Base-by-base conservation (phyloP, 2,797 vertebrate species). In the Acanthornis magna region DNA sequence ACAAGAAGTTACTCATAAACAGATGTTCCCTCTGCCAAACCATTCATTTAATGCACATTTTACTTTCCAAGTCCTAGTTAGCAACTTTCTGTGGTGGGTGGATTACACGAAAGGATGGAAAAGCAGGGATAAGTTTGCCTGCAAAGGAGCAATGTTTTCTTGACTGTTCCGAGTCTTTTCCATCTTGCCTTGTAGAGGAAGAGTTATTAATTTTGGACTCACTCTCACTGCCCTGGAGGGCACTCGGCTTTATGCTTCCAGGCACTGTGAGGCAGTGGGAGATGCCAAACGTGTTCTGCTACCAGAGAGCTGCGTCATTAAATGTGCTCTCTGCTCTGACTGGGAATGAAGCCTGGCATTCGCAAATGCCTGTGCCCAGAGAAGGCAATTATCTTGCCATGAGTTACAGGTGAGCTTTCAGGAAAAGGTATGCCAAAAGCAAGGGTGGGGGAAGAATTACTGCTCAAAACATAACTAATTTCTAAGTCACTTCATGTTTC, bases 1-100 rank as follows among this genome's bases (percentile, higher is more conserved):
- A 95, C 91, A 94, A 89, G 88, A 91, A 65, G 68, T 93, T 96
- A 87, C 80, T 86, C 90, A 88, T 63, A 91, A 96, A 85, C 95
- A 96, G 95, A 92, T 95, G 88, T 92, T 95, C 45, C 40, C 40
- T 74, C 54, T 86, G 82, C 86, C 91, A 85, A 93, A 76, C 71
- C 79, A 92, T 86, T 95, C 83, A 70, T 92, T 91, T 74, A 94
- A 81, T 79, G 68, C 82, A 89, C 88, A 54, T 95, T 88, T 93
- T 86, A 75, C 74, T 93, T 95, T 91, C 91, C 88, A 91, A 83
- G 68, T 50, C 72, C 58, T 90, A 60, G 63, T 90, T 92, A 95
- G 90, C 85, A 93, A 7, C 79, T 81, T 95, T 96, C 84, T 94
- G 79, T 57, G 62, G 94, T 80, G 65, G 88, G 65, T 4, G 75